These are phyloP conservation scores for Lutjanus erythropterus DNA, from an alignment of 2,113 vertebrate species.

Conservation along the genomic window DNA sequence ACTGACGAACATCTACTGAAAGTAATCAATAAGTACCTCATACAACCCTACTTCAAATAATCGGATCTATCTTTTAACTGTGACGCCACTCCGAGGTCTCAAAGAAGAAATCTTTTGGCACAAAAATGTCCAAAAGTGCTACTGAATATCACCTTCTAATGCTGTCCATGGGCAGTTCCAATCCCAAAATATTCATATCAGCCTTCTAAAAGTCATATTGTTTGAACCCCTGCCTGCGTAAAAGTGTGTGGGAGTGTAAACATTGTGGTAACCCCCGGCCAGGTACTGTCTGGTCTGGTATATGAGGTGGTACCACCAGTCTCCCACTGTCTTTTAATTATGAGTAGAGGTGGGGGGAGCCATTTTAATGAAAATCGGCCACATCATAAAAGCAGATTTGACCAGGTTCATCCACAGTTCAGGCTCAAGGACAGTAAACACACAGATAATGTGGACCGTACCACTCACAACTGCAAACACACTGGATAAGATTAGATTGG, in stretches of 20 bases:
- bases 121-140: not conserved
- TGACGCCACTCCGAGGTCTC: not conserved
- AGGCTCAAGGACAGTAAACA: conserved; percentile 77
- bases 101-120: not conserved
- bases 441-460: conserved; percentile 55
- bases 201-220: conserved; percentile 23
- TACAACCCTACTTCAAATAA: no score
- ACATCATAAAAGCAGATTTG: conserved; percentile 80
- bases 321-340: conserved; percentile 81
- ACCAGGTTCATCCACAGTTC: conserved; percentile 78
- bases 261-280: conserved; percentile 74
- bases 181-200: conserved; percentile 7
- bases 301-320: conserved; percentile 76
- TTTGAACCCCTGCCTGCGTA: conserved; percentile 49
- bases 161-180: not conserved
- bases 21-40: no score
- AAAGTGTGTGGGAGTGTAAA: conserved; percentile 72
- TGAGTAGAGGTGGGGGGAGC: conserved; percentile 51
- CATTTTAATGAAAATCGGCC: conserved; percentile 77
- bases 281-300: conserved; percentile 74
- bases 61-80: no score
- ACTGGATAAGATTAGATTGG: conserved; percentile 60
- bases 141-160: not conserved
- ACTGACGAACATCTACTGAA: no score
- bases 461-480: conserved; percentile 58